Evolutionary conservation across 2,888 invertebrate species (phyloP).

Genomic region (Gastracanthus pulcherrimus): DNA sequence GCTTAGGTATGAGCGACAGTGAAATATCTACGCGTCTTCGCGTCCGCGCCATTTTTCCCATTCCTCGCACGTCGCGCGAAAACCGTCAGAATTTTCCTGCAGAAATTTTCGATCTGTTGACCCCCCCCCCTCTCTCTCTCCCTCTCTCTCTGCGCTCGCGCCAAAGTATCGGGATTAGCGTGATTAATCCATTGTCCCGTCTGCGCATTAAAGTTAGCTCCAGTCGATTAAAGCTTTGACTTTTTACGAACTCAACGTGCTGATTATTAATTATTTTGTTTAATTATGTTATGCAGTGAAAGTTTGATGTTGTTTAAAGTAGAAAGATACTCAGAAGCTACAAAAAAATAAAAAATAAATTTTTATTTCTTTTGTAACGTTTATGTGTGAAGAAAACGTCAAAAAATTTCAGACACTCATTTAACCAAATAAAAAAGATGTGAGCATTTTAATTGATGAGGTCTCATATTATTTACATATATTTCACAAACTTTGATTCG

Average conservation of each 20-base stretch:
- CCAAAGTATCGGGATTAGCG: background rate
- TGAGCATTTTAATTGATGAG: too few species aligned
- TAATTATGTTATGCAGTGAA: background rate
- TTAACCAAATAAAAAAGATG: too few species aligned
- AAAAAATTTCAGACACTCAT: too few species aligned
- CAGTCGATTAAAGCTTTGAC: background rate
- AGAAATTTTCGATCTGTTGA: too few species aligned
- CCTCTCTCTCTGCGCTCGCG: background rate
- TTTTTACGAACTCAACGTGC: background rate
- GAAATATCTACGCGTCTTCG: background rate
- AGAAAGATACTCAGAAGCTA: background rate
- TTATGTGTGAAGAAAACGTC: too few species aligned
- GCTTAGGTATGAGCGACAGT: background rate
- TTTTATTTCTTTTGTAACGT: too few species aligned
- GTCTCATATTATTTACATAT: too few species aligned
- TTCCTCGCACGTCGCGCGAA: background rate
- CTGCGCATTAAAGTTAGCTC: background rate
- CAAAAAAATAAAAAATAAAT: too few species aligned
- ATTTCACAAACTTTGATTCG: too few species aligned
- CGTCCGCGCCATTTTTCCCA: background rate
- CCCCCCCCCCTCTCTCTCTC: background rate
- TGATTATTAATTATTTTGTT: background rate
- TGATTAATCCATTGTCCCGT: background rate
- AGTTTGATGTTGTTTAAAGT: background rate
- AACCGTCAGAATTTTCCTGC: background rate